A percentile compares a stretch with the other conserved stretches of the same genome.
phyloP scores from a whole-genome alignment of 2,797 vertebrate species.

The Lindbergichthys nudifrons region DNA sequence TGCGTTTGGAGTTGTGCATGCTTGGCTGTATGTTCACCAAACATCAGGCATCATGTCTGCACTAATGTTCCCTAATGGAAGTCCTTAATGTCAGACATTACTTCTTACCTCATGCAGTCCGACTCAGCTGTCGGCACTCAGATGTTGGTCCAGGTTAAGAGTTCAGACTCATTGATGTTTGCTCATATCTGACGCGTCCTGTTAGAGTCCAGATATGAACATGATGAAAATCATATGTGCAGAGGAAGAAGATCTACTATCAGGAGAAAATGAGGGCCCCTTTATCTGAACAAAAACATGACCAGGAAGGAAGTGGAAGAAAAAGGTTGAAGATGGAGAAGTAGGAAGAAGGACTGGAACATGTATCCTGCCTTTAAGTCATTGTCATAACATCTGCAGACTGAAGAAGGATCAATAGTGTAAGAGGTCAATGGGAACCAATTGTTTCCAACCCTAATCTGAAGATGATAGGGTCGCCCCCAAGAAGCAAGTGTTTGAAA shows the following conservation, averaged over 20 bases:
- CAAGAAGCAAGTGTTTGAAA: neutral
- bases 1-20: constrained; percentile 1
- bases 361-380: neutral
- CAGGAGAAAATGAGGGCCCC: neutral
- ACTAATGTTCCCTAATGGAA: constrained; percentile 24
- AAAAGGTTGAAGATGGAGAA: neutral
- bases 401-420: constrained; percentile 22
- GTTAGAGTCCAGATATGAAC: constrained; percentile 41
- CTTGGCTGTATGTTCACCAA: constrained; percentile 13
- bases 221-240: constrained; percentile 24
- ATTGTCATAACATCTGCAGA: constrained; percentile 5
- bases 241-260: constrained; percentile 17
- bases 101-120: constrained; percentile 38
- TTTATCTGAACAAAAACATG: constrained; percentile 15
- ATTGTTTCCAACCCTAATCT: neutral
- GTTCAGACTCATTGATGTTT: constrained; percentile 54
- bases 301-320: constrained; percentile 16
- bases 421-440: constrained; percentile 6
- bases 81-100: constrained; percentile 30
- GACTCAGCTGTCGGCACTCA: constrained; percentile 52
- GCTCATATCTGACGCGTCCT: constrained; percentile 46
- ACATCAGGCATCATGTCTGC: constrained; percentile 26
- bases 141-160: constrained; percentile 30
- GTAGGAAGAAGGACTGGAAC: neutral
- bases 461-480: neutral